Conservation (phyloP, 2,113 vertebrate genomes). For the Crotophaga sulcirostris region DNA sequence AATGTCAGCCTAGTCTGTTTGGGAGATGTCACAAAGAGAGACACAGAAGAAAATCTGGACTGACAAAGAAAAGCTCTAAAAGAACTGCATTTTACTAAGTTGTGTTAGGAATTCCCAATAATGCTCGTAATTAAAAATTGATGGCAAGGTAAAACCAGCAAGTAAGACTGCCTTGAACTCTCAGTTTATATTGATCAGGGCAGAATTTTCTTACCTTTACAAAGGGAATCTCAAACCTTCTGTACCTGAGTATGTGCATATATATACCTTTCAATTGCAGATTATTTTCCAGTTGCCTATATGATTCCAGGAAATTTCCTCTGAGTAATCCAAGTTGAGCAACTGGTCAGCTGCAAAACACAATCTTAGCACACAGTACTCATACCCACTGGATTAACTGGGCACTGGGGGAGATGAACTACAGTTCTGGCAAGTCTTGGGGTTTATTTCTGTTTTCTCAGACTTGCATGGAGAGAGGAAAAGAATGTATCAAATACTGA, state of each 20-base stretch:
- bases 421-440: neutral
- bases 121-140: neutral
- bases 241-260: neutral
- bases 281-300: neutral
- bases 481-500: neutral
- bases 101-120: neutral
- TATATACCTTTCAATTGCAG: neutral
- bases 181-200: neutral
- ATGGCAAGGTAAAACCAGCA: neutral
- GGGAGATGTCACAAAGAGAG: neutral
- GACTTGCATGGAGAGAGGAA: neutral
- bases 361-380: neutral
- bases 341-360: neutral
- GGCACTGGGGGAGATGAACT: neutral
- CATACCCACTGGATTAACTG: neutral
- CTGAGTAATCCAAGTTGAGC: neutral
- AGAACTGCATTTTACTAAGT: neutral
- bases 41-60: neutral
- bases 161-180: neutral
- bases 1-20: neutral
- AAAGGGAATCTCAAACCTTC: neutral
- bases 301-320: neutral
- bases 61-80: neutral
- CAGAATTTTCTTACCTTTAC: neutral
- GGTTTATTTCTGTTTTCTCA: neutral